Evolutionary conservation across 2,113 vertebrate genomes (phyloP).

Genomic region (Haemorhous mexicanus): DNA sequence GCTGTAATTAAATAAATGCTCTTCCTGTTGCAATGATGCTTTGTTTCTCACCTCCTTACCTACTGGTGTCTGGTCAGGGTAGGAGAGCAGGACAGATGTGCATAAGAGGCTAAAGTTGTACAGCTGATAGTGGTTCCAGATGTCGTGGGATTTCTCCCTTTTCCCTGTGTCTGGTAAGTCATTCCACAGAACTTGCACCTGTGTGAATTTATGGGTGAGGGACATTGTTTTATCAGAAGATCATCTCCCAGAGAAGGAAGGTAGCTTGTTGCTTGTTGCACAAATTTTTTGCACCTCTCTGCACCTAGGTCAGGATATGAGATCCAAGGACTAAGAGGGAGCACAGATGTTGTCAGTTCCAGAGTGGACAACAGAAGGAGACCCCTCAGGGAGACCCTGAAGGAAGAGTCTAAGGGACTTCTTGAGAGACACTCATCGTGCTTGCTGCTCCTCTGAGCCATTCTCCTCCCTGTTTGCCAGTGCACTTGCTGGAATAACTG

Average conservation of each 20-base stretch:
- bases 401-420: neutral
- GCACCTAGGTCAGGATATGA: neutral
- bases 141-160: neutral
- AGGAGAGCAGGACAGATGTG: neutral
- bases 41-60: neutral
- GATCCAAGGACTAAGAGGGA: neutral
- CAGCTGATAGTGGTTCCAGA: neutral
- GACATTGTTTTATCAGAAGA: neutral
- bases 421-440: neutral
- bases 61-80: neutral
- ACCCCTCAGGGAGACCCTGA: accelerated
- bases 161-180: neutral
- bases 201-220: neutral
- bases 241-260: neutral
- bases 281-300: neutral
- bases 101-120: neutral
- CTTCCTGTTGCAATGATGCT: neutral
- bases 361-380: neutral
- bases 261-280: neutral
- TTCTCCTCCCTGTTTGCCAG: neutral
- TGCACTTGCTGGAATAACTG: neutral
- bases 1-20: neutral
- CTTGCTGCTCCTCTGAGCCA: neutral
- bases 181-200: neutral
- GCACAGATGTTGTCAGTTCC: neutral